Evolutionary conservation across 2,797 vertebrate species (phyloP), one percentile per base, ranked within the genome.

Genomic region (Nothura maculosa): DNA sequence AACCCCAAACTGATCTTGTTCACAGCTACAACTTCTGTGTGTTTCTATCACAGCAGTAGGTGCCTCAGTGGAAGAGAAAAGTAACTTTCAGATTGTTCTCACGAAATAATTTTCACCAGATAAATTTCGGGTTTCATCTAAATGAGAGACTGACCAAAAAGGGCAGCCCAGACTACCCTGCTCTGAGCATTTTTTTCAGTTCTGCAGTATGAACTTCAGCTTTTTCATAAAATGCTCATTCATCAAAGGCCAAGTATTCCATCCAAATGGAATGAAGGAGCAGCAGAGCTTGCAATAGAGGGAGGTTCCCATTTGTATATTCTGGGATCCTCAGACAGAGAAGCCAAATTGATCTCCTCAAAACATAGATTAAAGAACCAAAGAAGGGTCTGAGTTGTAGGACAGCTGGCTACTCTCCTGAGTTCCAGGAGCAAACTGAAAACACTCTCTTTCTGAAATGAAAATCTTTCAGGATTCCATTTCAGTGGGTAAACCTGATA

Each of bases 11-110:
- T 47, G 12, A 28, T 4, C 22, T 14, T 48, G 4, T 40, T 63
- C 10, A 1, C 21, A 30, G 4, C 32, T 58, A 11, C 5, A 81
- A 6, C 6, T 30, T 8, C 72, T 1, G 6, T 30, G 0, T 1
- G 9, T 52, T 80, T 78, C 54, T 38, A 2, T 30, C 28, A 20
- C 27, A 75, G 25, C 4, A 62, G 34, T 2, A 32, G 9, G 18
- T 15, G 4, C 18, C 60, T n/a, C 67, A 67, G 27, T 45, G 27
- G 11, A 1, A 73, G 28, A 72, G 34, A 81, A 82, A 69, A 87
- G 45, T 18, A 50, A 30, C 28, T 28, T 63, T 83, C 25, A 14
- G 10, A 17, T 24, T 34, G 4, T 68, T 75, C 70, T 61, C 25
- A 50, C 4, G 4, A 64, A 36, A 16, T 45, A 4, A 27, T 48